Evolutionary conservation across 2,113 vertebrate species (phyloP).

Genomic region (Pteropus alecto): DNA sequence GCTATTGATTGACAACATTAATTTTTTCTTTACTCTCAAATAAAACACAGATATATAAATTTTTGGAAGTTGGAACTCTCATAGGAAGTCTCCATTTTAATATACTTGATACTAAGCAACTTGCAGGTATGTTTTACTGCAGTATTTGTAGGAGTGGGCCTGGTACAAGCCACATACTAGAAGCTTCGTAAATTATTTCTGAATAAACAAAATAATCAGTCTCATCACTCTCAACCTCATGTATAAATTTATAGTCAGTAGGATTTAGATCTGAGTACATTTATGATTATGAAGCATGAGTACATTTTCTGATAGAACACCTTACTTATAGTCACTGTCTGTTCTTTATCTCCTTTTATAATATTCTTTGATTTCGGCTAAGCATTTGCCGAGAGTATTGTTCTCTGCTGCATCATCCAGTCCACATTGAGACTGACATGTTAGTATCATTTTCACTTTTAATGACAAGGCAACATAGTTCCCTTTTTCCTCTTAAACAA

Average conservation of each 20-base stretch:
- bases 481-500: neutral
- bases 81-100: neutral
- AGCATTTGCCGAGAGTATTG: neutral
- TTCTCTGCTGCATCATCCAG: neutral
- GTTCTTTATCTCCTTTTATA: neutral
- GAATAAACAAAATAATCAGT: neutral
- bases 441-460: neutral
- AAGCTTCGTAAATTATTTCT: neutral
- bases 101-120: neutral
- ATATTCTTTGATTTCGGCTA: neutral
- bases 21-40: neutral
- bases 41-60: neutral
- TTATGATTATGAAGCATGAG: neutral
- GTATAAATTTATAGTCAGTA: neutral
- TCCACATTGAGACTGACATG: neutral
- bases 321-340: neutral
- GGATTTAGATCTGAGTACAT: neutral
- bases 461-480: neutral
- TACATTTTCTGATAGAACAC: neutral
- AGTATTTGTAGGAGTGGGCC: neutral
- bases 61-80: neutral
- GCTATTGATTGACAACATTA: neutral
- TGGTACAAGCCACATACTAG: neutral
- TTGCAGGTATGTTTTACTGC: neutral
- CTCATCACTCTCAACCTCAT: neutral